Evolutionary conservation across 2,797 vertebrate genomes (phyloP).

Genomic region (Oceanodroma leucorhoa): DNA sequence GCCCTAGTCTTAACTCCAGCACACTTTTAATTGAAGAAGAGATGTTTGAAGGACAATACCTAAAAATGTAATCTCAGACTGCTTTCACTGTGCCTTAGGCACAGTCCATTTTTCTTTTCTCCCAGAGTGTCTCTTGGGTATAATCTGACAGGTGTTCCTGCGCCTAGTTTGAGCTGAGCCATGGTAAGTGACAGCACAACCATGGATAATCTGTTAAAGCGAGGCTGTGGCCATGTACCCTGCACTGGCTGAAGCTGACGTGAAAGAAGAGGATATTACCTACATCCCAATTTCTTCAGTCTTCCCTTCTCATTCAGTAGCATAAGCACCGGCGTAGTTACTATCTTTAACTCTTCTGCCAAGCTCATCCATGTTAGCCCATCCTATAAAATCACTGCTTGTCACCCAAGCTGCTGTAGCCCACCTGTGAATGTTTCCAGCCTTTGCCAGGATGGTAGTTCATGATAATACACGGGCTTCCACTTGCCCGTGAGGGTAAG

Average conservation of each 20-base stretch:
- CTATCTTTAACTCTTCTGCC: not conserved
- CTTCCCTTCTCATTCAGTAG: not conserved
- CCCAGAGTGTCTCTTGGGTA: not conserved
- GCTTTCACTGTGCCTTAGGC: not conserved
- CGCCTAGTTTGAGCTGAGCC: not conserved
- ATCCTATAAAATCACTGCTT: not conserved
- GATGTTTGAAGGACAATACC: not conserved
- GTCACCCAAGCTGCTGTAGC: not conserved
- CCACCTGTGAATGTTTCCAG: not conserved
- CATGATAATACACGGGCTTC: not conserved
- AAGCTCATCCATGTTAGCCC: not conserved
- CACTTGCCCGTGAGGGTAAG: not conserved
- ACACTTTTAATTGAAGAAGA: not conserved
- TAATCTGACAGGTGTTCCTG: not conserved
- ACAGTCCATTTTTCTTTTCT: not conserved
- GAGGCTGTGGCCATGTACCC: not conserved
- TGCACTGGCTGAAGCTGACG: not conserved
- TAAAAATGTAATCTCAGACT: not conserved
- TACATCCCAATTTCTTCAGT: not conserved
- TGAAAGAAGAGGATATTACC: not conserved
- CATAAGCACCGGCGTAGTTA: fast-evolving
- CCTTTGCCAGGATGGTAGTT: not conserved
- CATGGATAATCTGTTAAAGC: not conserved
- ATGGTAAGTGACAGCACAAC: fast-evolving
- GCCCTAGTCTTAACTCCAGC: not conserved